Evolutionary conservation across 2,113 vertebrate genomes (phyloP), one percentile per base, ranked within the genome.

Genomic region (Gambusia affinis): DNA sequence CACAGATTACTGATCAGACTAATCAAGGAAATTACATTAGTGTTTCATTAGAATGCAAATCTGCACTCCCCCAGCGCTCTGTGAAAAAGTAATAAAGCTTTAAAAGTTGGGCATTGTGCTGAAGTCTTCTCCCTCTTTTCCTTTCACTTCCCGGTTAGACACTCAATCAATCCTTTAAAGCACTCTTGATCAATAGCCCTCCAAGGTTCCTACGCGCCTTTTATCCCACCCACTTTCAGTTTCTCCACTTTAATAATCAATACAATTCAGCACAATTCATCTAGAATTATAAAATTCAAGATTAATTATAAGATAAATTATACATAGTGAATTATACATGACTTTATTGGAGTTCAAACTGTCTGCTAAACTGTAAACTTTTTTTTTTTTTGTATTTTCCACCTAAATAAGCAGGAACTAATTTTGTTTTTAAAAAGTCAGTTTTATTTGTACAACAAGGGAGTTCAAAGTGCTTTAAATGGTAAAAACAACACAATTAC

Each of bases 31-130:
- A 66, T 39, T n/a, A 31, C 30, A 64, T 61, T n/a, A 39, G 12
- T 19, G 64, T 64, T 33, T 60, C 33, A 64, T 33, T 75, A 57
- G 35, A 22, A 39, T 63, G 30, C 73, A 70, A 47, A 70, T 67
- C 66, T 76, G 35, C 73, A 27, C 37, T 44, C 47, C 0, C 47
- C 42, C 31, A 24, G 27, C 44, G 22, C 65, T 39, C n/a, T 5
- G 3, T 4, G 51, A 33, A 66, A 63, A 31, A 57, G 68, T 57
- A 57, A 57, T 24, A 57, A n/a, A 57, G 51, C 22, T 57, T 24
- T 57, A n/a, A 57, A 51, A 57, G 7, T 57, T 57, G 5, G 22
- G 7, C 8, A 2, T 57, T n/a, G 51, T 57, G 51, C 24, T 57
- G 2, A 57, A 57, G 51, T 57, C 7, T 22, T 24, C 19, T 19